Evolutionary conservation across 1,140 invertebrate species (phyloP).

Genomic region (Hesperophylax magnus): DNA sequence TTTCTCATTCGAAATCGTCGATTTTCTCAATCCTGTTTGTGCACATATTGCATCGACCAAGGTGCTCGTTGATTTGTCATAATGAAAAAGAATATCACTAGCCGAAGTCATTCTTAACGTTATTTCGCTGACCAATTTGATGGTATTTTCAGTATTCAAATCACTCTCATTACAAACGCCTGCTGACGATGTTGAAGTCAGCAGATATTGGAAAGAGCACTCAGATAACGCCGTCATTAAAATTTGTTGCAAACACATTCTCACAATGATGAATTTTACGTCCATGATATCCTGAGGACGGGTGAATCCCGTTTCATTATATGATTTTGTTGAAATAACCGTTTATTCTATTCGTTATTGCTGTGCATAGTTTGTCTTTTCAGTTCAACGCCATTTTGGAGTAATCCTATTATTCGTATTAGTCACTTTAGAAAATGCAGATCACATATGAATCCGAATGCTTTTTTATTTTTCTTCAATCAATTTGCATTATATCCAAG

Average conservation of each 20-base stretch:
- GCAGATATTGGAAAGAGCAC: background rate
- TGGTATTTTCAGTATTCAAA: background rate
- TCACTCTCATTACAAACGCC: background rate
- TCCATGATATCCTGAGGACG: background rate
- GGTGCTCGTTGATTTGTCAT: background rate
- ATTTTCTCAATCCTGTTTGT: background rate
- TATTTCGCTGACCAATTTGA: conserved; percentile 26
- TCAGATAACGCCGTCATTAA: background rate
- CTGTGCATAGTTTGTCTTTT: too few species aligned
- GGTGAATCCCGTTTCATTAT: background rate
- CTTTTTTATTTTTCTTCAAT: too few species aligned
- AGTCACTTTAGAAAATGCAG: too few species aligned
- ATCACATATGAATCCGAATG: too few species aligned
- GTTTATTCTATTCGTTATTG: too few species aligned
- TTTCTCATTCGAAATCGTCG: background rate
- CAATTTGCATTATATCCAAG: too few species aligned
- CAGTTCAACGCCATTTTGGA: too few species aligned
- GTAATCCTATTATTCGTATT: too few species aligned
- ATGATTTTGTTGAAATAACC: too few species aligned
- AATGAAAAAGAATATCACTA: conserved; percentile 26
- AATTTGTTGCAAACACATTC: background rate
- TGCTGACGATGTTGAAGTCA: background rate
- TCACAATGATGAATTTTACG: background rate
- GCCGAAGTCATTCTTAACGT: background rate
- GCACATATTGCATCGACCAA: background rate